A percentile compares a stretch with the other conserved stretches of the same genome.
phyloP scores from a whole-genome alignment of 2,888 invertebrate genomes.

The Beris morrisii region DNA sequence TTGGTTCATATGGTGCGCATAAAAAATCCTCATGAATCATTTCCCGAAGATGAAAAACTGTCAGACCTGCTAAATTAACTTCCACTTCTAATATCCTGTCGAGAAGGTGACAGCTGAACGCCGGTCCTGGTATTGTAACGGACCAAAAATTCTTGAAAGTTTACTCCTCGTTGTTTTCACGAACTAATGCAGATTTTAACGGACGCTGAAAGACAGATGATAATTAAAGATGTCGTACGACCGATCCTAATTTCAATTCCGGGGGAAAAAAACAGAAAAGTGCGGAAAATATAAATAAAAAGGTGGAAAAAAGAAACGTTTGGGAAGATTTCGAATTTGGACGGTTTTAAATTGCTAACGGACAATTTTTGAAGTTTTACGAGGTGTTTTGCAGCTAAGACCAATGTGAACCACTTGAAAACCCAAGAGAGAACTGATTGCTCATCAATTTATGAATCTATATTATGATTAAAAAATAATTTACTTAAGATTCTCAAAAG shows the following conservation, averaged over 20 bases:
- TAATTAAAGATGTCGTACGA: constrained; percentile 13
- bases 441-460: too few relatives aligned
- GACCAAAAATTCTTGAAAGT: background rate
- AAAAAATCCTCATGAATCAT: constrained; percentile 23
- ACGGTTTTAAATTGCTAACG: too few relatives aligned
- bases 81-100: constrained; percentile 19
- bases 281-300: constrained; percentile 8
- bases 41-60: constrained; percentile 4
- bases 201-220: constrained; percentile 22
- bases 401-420: too few relatives aligned
- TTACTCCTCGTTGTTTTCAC: constrained; percentile 1
- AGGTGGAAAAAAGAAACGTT: too few relatives aligned
- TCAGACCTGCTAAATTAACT: constrained; percentile 7
- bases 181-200: constrained; percentile 17
- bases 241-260: too few relatives aligned
- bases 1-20: background rate
- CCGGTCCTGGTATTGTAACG: constrained; percentile 7
- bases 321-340: too few relatives aligned
- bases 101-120: constrained; percentile 22
- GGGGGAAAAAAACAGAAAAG: too few relatives aligned
- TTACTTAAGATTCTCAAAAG: too few relatives aligned
- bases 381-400: too few relatives aligned
- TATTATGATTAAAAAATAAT: too few relatives aligned
- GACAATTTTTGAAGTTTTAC: too few relatives aligned
- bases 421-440: too few relatives aligned